Evolutionary conservation across 2,113 vertebrate species (phyloP).

Genomic region (Neopipo cinnamomea): DNA sequence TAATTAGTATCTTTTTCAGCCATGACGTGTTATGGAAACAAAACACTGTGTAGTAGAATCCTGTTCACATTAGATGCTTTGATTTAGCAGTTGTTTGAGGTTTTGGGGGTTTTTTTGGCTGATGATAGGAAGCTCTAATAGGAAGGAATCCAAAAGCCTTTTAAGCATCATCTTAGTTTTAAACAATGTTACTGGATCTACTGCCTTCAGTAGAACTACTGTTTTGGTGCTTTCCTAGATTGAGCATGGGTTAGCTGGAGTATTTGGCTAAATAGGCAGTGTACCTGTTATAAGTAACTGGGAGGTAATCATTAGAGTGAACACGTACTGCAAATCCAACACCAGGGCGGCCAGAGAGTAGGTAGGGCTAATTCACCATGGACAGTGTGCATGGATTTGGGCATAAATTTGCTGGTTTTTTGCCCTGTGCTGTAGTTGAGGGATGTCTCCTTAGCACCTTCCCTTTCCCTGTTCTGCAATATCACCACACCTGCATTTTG

Average conservation of each 20-base stretch:
- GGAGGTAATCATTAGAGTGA: background rate
- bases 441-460: background rate
- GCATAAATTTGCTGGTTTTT: background rate
- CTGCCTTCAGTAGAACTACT: background rate
- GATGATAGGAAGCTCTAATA: background rate
- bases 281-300: background rate
- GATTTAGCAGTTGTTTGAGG: background rate
- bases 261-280: background rate
- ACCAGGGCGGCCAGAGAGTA: background rate
- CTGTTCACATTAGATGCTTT: background rate
- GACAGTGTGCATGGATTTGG: background rate
- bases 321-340: background rate
- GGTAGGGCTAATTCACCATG: background rate
- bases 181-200: background rate
- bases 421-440: background rate
- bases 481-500: background rate
- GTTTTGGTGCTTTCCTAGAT: background rate
- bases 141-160: background rate
- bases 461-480: background rate
- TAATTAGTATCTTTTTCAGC: constrained; percentile 24
- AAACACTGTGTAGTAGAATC: background rate
- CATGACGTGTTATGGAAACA: background rate
- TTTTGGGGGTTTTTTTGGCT: background rate
- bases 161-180: background rate
- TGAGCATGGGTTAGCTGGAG: background rate